These are phyloP conservation scores for Isurus oxyrinchus DNA, from an alignment of 2,113 vertebrate species.

Conservation along the genomic window DNA sequence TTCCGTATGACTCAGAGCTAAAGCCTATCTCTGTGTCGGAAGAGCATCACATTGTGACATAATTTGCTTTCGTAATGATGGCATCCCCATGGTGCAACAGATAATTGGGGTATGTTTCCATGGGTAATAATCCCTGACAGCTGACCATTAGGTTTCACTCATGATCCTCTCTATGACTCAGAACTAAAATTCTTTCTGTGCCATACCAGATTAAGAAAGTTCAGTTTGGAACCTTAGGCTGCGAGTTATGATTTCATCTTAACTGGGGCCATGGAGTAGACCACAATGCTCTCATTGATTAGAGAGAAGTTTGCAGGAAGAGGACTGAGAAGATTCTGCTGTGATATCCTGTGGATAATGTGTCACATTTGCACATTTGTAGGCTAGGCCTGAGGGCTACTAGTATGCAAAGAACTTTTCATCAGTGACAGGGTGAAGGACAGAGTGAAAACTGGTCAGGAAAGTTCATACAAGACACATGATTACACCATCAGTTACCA, in stretches of 20 bases:
- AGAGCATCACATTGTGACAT: not conserved
- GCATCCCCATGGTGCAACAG: not conserved
- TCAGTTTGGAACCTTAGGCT: not conserved
- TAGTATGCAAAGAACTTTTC: not conserved
- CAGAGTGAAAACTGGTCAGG: not conserved
- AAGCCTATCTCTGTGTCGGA: not conserved
- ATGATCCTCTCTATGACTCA: not conserved
- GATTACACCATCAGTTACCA: not conserved
- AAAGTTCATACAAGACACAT: not conserved
- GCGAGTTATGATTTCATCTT: not conserved
- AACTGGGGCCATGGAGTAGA: not conserved
- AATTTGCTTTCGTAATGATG: not conserved
- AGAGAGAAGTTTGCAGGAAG: not conserved
- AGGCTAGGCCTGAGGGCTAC: not conserved
- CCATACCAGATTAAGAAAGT: not conserved
- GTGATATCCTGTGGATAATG: not conserved
- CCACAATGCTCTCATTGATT: not conserved
- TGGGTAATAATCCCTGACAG: not conserved
- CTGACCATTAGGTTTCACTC: not conserved
- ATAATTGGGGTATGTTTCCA: not conserved
- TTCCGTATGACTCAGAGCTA: not conserved
- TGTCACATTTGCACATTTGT: not conserved
- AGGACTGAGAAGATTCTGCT: not conserved
- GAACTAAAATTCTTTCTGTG: not conserved
- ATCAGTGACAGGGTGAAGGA: not conserved